Base-by-base conservation (phyloP, 2,888 invertebrate genomes). In the Hanleya hanleyi region DNA sequence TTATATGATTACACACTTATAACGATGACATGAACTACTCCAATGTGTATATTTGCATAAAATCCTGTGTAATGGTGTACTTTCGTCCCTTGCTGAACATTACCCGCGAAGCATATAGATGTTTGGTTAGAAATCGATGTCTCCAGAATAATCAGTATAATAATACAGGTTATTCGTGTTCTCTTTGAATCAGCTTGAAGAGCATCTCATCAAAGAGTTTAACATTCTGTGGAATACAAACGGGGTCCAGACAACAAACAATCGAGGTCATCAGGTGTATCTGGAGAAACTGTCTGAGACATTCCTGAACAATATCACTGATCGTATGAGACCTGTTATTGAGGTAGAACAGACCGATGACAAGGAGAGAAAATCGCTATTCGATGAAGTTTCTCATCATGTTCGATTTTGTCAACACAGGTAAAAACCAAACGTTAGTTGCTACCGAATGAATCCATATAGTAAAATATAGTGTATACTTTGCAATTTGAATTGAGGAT, bases 301-400 rank as follows among this genome's bases (percentile, higher is more conserved):
- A 35, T 79, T 86, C 6, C 36, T 69, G 35, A 83, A 84, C 38
- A 74, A 75, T 9, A 71, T 84, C 5, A 77, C 79, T 41, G 74
- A 84, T 6, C 61, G 72, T 26, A 61, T 78, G 35, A 67, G 61
- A 0, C 74, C 77, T 36, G 77, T 80, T 18, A 29, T 61, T 12
- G 77, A 80, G 49, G 67, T 50, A 22, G 1, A 73, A 41, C 57
- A 75, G 12, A 61, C 49, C 41, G 69, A 36, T 7, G 66, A 76
- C 38, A 71, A 70, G 2, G 67, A 79, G n/a, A 77, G 74, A 37
- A 37, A 71, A 12, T 35, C 76, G 47, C 76, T 87, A n/a, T 86
- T 79, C 72, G 80, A 80, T 6, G 88, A 88, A 72, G 83, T 88
- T 4, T 75, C 86, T 1, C 80, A 86, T 35, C 89, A 89, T 68